Base-by-base conservation (phyloP, 2,888 invertebrate genomes). In the Pharmacophagus antenor region DNA sequence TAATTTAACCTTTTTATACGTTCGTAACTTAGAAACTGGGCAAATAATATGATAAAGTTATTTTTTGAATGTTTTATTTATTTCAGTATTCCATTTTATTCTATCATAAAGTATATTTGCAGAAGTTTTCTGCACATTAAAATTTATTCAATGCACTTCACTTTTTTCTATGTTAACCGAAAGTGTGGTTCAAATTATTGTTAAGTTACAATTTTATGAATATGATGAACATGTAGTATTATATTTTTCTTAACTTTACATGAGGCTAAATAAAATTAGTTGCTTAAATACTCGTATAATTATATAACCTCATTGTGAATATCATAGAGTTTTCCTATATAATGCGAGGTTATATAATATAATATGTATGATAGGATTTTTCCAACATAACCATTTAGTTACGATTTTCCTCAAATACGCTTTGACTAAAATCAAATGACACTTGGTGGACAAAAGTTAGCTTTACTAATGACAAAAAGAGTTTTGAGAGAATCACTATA, bases 391-490 rank as follows among this genome's bases (percentile, higher is more conserved):
- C 71, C 77, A 76, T 74, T 79, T 76, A 78, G 78, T 81, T 77
- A 68, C 70, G 69, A 68, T 81, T 84, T 83, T 79, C 76, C 77
- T 76, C 68, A 63, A 61, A 62, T n/a, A n/a, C n/a, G 66, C 31
- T 18, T 67, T 84, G 82, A 84, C 78, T 84, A 85, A 87, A 84
- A 81, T 81, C 75, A 70, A 66, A 74, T 85, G 84, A 84, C 82
- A 76, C 42, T 47, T 47, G 20, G 22, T 50, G 27, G 47, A 27
- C 47, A 31, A 25, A 53, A 64, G 63, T 64, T 73, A 86, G 86
- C 84, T 87, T 85, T 80, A 73, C 77, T 84, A 86, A 85, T 85
- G 81, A 83, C 79, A 75, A 76, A 70, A 70, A 74, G 77, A 85
- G 80, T 85, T 87, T 85, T 82, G 77, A 79, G 74, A 76, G 72